Base-by-base conservation (phyloP, 1,140 invertebrate genomes). In the Ceratina australensis region DNA sequence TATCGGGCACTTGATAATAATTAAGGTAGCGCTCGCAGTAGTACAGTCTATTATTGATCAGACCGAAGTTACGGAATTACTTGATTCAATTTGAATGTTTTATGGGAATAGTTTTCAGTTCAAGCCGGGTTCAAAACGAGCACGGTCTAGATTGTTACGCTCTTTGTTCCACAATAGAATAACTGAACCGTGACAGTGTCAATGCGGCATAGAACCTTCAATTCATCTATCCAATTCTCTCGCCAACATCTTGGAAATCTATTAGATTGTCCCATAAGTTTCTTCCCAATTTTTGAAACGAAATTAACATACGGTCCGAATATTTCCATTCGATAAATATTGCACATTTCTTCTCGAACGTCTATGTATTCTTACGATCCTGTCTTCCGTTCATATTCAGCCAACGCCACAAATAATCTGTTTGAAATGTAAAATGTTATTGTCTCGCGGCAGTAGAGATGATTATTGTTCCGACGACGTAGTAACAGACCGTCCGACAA, bases 21-120 rank as follows among this genome's bases (percentile, higher is more conserved):
- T 18, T 15, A 5, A 33, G 24, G 16, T 22, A 18, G 22, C 24
- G 13, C 16, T 52, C 42, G 26, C 47, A 52, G 65, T 76, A 60
- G 73, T 7, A 4, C n/a, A 52, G 26, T 10, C 24, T 15, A 49
- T 76, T 69, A 76, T 76, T 60, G 73, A 61, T 76, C 65, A 57
- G 54, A 28, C 65, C 12, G 42, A 24, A 49, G 54, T 59, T 15
- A 24, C 24, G 20, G 2, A 47, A 33, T 49, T 16, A 26, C 5
- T 50, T 33, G 60, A 60, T 76, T 60, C 24, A 20, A 33, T 33
- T 76, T 24, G n/a, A 60, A 60, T 52, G 47, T 50, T 76, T 68
- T 54, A 24, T 24, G 5, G 16, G 22, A 24, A 26, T 59, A 24
- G 26, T n/a, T 69, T 56, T 54, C n/a, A 20, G 13, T 7, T 1